Evolutionary conservation across 2,797 vertebrate species (phyloP).

Genomic region (Phrynocephalus guinanensis): DNA sequence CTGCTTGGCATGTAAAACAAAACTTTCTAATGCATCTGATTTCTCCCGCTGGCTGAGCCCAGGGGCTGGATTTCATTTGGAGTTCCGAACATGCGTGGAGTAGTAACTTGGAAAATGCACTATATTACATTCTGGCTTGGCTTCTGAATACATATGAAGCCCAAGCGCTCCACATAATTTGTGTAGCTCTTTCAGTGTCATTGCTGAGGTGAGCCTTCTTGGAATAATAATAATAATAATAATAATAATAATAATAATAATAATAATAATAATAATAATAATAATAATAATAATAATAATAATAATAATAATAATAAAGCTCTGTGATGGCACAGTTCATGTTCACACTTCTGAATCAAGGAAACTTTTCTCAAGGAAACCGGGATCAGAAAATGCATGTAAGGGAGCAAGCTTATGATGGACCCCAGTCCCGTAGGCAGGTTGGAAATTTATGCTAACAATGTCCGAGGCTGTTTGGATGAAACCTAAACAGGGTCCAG

Average conservation of each 20-base stretch:
- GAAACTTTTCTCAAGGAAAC: conserved; percentile 18
- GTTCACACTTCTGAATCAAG: conserved; percentile 25
- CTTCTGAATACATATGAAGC: conserved; percentile 53
- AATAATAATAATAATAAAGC: background rate
- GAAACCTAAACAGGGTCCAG: conserved; percentile 32
- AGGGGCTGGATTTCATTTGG: conserved; percentile 55
- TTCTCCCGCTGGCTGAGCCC: conserved; percentile 40
- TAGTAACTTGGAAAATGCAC: conserved; percentile 46
- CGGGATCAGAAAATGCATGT: conserved; percentile 7
- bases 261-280: no score
- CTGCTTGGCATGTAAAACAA: conserved; percentile 67
- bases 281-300: no score
- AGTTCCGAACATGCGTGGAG: conserved; percentile 21
- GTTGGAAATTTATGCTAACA: conserved; percentile 9
- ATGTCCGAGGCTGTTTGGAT: conserved; percentile 26
- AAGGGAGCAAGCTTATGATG: background rate
- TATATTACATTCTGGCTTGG: conserved; percentile 43
- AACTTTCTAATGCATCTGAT: conserved; percentile 51
- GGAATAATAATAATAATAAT: conserved; percentile 27
- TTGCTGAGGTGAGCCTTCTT: conserved; percentile 24
- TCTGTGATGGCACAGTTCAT: background rate
- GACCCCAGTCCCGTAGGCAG: conserved; percentile 11
- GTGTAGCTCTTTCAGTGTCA: conserved; percentile 41
- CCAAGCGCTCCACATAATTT: conserved; percentile 42
- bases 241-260: no score